Evolutionary conservation across 2,113 vertebrate species (phyloP).

Genomic region (Brachypteracias leptosomus): DNA sequence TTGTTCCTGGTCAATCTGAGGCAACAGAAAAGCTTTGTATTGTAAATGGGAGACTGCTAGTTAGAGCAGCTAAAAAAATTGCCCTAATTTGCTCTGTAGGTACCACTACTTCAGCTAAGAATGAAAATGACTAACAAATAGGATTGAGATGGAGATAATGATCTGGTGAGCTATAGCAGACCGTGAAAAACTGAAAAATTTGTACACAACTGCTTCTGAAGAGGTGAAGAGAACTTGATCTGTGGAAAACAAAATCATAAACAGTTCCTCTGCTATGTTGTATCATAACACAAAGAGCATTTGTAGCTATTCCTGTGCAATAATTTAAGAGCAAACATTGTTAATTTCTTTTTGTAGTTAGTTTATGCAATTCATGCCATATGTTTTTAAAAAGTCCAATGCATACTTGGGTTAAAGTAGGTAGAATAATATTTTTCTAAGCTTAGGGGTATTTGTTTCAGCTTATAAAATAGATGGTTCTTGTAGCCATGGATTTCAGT

Average conservation of each 20-base stretch:
- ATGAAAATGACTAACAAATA: neutral
- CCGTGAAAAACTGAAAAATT: neutral
- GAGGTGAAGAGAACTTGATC: neutral
- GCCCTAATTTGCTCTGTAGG: neutral
- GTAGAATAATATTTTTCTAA: neutral
- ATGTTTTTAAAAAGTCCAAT: neutral
- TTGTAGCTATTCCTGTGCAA: neutral
- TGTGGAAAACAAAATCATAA: neutral
- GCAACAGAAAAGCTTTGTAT: neutral
- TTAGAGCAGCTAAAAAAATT: neutral
- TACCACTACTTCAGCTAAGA: neutral
- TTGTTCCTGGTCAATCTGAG: neutral
- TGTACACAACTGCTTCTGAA: neutral
- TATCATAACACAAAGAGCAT: neutral
- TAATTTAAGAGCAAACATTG: neutral
- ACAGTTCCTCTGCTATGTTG: neutral
- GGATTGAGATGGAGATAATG: neutral
- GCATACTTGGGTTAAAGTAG: neutral
- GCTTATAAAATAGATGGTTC: neutral
- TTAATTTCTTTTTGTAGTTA: neutral
- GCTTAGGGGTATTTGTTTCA: neutral
- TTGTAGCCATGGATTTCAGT: neutral
- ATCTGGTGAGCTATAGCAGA: neutral
- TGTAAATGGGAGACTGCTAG: neutral
- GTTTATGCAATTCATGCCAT: neutral